phyloP scores from a whole-genome alignment of 2,113 vertebrate species.

The Scatophagus argus region DNA sequence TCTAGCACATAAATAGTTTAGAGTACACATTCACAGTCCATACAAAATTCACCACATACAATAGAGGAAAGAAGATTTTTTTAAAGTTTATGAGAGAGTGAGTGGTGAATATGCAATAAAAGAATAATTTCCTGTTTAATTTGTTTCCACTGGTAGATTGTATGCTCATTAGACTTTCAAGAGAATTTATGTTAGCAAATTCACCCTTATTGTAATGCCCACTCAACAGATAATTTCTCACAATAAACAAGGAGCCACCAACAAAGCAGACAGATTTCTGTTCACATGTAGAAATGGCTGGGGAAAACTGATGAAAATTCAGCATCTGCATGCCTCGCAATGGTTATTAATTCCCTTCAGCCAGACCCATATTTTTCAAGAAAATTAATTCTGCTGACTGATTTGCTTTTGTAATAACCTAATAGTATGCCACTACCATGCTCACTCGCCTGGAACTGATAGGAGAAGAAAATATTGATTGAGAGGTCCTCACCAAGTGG shows the following conservation, averaged over 20 bases:
- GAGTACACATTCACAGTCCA: constrained; percentile 5
- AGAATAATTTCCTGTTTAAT: constrained; percentile 2
- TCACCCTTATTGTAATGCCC: constrained; percentile 3
- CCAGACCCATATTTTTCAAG: constrained; percentile 78
- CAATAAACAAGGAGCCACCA: constrained; percentile 42
- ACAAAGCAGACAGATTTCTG: constrained; percentile 47
- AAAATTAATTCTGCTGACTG: constrained; percentile 84
- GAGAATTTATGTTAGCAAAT: constrained; percentile 28
- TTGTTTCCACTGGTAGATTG: constrained; percentile 15
- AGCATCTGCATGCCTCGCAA: constrained; percentile 51
- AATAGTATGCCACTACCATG: constrained; percentile 81
- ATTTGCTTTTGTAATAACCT: constrained; percentile 86
- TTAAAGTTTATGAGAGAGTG: neutral
- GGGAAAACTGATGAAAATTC: constrained; percentile 72
- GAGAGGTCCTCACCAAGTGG: constrained; percentile 57
- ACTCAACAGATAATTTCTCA: constrained; percentile 16
- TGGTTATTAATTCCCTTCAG: constrained; percentile 78
- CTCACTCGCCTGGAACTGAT: constrained; percentile 82
- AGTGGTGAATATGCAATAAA: neutral
- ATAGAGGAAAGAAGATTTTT: neutral
- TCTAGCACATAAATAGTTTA: constrained; percentile 42
- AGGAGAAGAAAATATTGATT: constrained; percentile 79
- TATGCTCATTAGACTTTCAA: constrained; percentile 19
- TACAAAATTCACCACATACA: constrained; percentile 15
- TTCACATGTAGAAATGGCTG: constrained; percentile 30